Evolutionary conservation across 2,797 vertebrate genomes (phyloP).

Genomic region (Parauchenoglanis punctatus): DNA sequence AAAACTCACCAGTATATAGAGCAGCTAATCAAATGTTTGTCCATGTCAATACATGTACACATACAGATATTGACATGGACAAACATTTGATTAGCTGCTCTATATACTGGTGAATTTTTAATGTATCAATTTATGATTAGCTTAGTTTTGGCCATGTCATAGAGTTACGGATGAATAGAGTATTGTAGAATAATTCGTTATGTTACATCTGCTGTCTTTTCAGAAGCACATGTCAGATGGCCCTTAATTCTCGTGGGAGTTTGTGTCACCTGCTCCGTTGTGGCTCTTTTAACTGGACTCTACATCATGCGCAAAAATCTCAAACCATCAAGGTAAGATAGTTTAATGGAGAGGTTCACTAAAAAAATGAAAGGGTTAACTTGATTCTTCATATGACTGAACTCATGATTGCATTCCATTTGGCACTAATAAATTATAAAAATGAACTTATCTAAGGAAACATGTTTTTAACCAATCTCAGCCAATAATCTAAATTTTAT

Average conservation of each 20-base stretch:
- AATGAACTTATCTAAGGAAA: neutral
- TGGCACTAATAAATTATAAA: neutral
- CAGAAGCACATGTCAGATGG: slow-evolving; percentile 13
- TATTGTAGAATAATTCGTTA: neutral
- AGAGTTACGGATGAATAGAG: neutral
- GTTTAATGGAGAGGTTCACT: neutral
- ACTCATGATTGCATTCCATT: neutral
- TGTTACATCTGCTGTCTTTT: neutral
- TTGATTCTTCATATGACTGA: neutral
- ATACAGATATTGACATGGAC: too few relatives aligned
- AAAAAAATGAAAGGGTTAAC: neutral
- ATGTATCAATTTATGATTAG: too few relatives aligned
- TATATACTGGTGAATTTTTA: too few relatives aligned
- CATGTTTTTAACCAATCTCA: neutral
- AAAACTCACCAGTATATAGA: too few relatives aligned
- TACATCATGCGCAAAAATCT: slow-evolving; percentile 23
- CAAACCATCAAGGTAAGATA: slow-evolving; percentile 21
- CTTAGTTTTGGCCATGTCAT: too few relatives aligned
- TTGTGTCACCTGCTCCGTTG: neutral
- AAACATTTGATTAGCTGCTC: too few relatives aligned
- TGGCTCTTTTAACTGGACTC: slow-evolving; percentile 11
- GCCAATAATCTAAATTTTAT: neutral
- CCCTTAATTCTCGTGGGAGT: slow-evolving; percentile 17
- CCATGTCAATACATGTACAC: too few relatives aligned
- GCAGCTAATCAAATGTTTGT: too few relatives aligned